Evolutionary conservation across 2,888 invertebrate species (phyloP).

Genomic region (Iphiclides podalirius): DNA sequence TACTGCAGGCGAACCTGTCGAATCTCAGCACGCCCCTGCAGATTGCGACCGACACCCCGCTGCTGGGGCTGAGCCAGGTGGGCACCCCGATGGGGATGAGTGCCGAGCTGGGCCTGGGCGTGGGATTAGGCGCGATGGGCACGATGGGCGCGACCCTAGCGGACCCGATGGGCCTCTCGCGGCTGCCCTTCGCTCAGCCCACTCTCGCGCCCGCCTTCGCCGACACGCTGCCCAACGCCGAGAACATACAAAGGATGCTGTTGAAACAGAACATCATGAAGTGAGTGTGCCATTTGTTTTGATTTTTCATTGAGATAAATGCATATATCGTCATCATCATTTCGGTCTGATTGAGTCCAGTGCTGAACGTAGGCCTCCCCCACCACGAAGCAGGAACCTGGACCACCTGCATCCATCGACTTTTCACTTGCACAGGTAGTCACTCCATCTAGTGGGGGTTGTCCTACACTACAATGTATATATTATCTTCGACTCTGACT

Average conservation of each 20-base stretch:
- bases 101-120: constrained; percentile 48
- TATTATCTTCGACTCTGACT: no score
- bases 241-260: constrained; percentile 74
- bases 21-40: constrained; percentile 64
- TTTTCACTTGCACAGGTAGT: no score
- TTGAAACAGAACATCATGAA: constrained; percentile 75
- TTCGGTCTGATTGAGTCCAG: no score
- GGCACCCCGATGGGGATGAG: constrained; percentile 55
- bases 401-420: no score
- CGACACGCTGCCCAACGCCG: constrained; percentile 55
- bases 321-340: no score
- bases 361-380: no score
- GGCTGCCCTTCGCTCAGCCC: constrained; percentile 42
- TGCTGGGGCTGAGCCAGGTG: constrained; percentile 60
- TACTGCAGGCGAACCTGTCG: constrained; percentile 45
- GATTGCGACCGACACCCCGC: constrained; percentile 62
- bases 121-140: constrained; percentile 34
- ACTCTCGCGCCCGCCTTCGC: constrained; percentile 42
- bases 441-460: no score
- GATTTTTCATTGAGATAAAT: no score
- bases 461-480: no score
- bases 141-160: constrained; percentile 31
- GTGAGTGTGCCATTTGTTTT: constrained; percentile 54
- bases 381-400: no score
- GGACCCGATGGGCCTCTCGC: constrained; percentile 36